These are phyloP conservation scores for Pristis pectinata DNA, from an alignment of 2,797 vertebrate species.

Conservation along the genomic window DNA sequence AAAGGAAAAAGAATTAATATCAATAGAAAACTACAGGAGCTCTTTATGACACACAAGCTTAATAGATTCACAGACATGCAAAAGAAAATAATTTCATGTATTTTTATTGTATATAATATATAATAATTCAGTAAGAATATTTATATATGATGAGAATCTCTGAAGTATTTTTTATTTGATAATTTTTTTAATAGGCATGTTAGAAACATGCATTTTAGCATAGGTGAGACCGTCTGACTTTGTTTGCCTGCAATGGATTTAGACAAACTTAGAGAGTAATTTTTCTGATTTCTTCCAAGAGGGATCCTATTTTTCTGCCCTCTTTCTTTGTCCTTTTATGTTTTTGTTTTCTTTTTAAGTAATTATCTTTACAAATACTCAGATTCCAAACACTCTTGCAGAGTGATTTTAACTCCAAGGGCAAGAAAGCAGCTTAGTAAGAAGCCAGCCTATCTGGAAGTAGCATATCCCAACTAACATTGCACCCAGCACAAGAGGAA, in stretches of 20 bases:
- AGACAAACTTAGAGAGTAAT: background rate
- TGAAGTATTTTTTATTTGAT: background rate
- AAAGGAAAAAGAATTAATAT: background rate
- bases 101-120: background rate
- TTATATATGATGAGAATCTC: background rate
- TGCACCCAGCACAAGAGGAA: too few species aligned
- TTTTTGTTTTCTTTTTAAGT: background rate
- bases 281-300: background rate
- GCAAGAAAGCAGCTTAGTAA: too few species aligned
- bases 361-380: too few species aligned
- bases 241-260: background rate
- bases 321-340: background rate
- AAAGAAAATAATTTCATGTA: background rate
- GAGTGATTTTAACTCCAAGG: too few species aligned
- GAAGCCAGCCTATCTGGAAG: too few species aligned
- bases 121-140: background rate
- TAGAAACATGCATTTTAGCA: background rate
- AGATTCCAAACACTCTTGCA: too few species aligned
- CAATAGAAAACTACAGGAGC: background rate
- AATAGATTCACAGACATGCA: background rate
- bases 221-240: background rate
- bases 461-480: too few species aligned
- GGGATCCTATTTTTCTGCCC: background rate
- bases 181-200: too few species aligned
- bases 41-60: background rate